phyloP scores from a whole-genome alignment of 2,797 vertebrate genomes.

The Notolabrus celidotus region DNA sequence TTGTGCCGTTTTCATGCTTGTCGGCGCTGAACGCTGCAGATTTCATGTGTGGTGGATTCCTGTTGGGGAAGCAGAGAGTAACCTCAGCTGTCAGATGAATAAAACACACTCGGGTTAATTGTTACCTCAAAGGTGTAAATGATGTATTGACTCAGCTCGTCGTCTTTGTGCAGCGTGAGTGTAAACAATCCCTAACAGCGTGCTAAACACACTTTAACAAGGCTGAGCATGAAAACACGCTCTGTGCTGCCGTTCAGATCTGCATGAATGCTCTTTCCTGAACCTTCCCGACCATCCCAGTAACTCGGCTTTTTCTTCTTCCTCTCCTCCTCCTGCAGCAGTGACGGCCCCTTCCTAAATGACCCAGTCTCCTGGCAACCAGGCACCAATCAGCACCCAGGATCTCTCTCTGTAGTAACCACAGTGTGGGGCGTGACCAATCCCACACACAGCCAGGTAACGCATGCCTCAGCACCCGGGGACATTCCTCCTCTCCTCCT shows the following conservation, averaged over 20 bases:
- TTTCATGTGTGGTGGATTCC: no score
- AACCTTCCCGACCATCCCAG: constrained; percentile 33
- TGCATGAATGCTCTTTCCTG: constrained; percentile 28
- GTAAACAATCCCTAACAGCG: constrained; percentile 4
- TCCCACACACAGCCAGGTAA: constrained; percentile 96
- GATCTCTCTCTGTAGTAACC: constrained; percentile 97
- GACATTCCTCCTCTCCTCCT: constrained; percentile 21
- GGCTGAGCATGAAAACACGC: neutral
- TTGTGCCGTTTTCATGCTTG: no score
- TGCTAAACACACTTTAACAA: neutral
- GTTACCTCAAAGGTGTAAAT: constrained; percentile 22
- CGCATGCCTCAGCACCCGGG: constrained; percentile 44
- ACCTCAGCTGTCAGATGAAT: constrained; percentile 50
- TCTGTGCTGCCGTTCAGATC: constrained; percentile 3
- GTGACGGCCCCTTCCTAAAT: constrained; percentile 95
- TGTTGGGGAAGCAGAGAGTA: constrained; percentile 54
- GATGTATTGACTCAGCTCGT: neutral
- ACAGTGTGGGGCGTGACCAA: constrained; percentile 98
- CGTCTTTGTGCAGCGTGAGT: neutral
- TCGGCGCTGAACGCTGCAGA: no score
- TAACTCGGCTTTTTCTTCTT: constrained; percentile 59
- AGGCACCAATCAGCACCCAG: constrained; percentile 92
- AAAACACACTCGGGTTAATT: constrained; percentile 39
- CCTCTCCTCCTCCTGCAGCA: constrained; percentile 78
- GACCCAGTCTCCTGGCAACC: constrained; percentile 93